phyloP scores from a whole-genome alignment of 2,888 invertebrate genomes.

The Acanthopleura granulata region DNA sequence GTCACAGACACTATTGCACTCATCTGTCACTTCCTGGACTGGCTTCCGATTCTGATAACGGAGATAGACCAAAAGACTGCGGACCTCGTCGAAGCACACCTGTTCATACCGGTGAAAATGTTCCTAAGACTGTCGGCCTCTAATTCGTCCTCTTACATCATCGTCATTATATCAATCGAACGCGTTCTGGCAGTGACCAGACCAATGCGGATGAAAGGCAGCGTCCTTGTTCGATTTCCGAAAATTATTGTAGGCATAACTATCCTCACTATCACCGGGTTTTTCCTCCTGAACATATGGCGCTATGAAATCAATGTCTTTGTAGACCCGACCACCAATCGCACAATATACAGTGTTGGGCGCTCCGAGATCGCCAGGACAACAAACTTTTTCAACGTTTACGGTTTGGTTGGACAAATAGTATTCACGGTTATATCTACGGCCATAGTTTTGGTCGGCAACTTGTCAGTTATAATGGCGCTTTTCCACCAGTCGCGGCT shows the following conservation, averaged over 20 bases:
- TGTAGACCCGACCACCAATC: not conserved
- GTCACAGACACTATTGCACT: not conserved
- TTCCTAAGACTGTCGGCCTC: not conserved
- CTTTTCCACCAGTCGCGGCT: not conserved
- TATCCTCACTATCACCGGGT: not conserved
- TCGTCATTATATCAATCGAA: not conserved
- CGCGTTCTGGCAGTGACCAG: not conserved
- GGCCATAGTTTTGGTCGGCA: not conserved
- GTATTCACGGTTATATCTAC: not conserved
- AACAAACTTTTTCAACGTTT: not conserved
- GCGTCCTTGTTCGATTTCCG: not conserved
- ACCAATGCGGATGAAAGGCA: not conserved
- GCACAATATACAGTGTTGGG: not conserved
- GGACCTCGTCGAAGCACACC: not conserved
- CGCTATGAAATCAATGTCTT: not conserved
- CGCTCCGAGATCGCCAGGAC: not conserved
- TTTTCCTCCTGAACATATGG: not conserved
- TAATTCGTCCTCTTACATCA: not conserved
- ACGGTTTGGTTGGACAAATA: not conserved
- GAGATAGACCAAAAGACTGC: not conserved
- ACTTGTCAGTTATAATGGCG: not conserved
- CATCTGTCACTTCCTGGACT: not conserved
- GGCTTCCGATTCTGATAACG: not conserved
- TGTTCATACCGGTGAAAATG: not conserved
- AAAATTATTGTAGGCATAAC: not conserved